Conservation (phyloP, 2,888 invertebrate species). For the Flexamia atlantica region DNA sequence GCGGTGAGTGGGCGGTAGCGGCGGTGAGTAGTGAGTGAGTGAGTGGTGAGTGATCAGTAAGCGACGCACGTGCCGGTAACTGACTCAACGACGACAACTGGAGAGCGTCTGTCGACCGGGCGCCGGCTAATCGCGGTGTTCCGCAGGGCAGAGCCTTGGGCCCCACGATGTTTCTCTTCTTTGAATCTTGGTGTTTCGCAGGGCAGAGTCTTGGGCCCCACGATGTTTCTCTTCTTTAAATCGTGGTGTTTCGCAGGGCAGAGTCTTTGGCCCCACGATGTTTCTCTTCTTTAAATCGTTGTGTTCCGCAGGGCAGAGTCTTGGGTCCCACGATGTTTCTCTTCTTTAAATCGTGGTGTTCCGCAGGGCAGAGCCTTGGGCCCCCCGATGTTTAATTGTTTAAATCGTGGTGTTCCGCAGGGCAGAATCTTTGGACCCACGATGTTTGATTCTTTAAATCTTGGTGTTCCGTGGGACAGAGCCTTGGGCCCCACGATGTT, state of each 20-base stretch:
- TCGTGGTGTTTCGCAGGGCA: not conserved
- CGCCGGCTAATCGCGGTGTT: conserved; percentile 5
- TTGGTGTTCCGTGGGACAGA: not conserved
- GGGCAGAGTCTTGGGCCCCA: not conserved
- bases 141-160: not conserved
- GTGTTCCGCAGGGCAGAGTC: not conserved
- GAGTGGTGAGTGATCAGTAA: conserved; percentile 10
- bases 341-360: too few relatives aligned
- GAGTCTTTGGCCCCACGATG: not conserved
- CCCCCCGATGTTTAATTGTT: too few relatives aligned
- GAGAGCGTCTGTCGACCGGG: conserved; percentile 18
- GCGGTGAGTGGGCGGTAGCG: too few relatives aligned
- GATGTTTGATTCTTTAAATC: too few relatives aligned
- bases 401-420: too few relatives aligned
- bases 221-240: not conserved
- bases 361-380: too few relatives aligned
- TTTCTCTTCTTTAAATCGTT: not conserved
- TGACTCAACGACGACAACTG: conserved; percentile 3
- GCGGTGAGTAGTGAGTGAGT: not conserved
- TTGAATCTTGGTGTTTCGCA: not conserved
- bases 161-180: not conserved
- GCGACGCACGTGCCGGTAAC: conserved; percentile 23
- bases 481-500: not conserved
- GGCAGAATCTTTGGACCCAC: too few relatives aligned
- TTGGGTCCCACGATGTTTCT: not conserved